Evolutionary conservation across 2,888 invertebrate species (phyloP).

Genomic region (Plebejus argus): DNA sequence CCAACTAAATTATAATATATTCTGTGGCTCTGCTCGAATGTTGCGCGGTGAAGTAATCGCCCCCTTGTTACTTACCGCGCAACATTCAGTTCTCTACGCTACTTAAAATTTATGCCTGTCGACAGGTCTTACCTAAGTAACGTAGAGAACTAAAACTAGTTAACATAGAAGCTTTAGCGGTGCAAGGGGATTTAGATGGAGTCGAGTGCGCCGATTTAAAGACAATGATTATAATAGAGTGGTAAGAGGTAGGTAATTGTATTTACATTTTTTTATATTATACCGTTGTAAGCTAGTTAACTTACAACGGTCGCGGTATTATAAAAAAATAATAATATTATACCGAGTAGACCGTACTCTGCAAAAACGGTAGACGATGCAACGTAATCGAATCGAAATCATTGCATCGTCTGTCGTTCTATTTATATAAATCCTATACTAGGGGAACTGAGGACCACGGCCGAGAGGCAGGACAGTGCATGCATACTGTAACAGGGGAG

Average conservation of each 20-base stretch:
- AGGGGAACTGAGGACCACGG: constrained; percentile 6
- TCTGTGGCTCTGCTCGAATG: too few species aligned
- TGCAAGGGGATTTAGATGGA: not conserved
- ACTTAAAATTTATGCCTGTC: not conserved
- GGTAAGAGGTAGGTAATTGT: too few species aligned
- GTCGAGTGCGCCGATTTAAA: not conserved
- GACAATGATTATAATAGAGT: not conserved
- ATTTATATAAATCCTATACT: not conserved
- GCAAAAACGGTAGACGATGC: not conserved
- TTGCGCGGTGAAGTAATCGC: not conserved
- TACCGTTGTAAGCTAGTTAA: too few species aligned
- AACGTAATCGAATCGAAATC: not conserved
- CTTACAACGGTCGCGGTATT: too few species aligned
- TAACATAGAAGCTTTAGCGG: not conserved
- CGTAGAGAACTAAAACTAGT: not conserved
- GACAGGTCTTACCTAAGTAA: not conserved
- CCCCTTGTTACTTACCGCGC: not conserved
- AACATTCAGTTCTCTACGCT: not conserved
- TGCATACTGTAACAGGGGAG: constrained; percentile 60
- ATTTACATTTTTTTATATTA: too few species aligned
- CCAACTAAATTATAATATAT: too few species aligned
- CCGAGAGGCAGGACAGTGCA: constrained; percentile 37
- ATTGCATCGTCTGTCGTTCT: not conserved
- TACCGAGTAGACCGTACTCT: too few species aligned
- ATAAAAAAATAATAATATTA: too few species aligned